Base-by-base conservation (phyloP, 2,113 vertebrate species). In the Seriola quinqueradiata region DNA sequence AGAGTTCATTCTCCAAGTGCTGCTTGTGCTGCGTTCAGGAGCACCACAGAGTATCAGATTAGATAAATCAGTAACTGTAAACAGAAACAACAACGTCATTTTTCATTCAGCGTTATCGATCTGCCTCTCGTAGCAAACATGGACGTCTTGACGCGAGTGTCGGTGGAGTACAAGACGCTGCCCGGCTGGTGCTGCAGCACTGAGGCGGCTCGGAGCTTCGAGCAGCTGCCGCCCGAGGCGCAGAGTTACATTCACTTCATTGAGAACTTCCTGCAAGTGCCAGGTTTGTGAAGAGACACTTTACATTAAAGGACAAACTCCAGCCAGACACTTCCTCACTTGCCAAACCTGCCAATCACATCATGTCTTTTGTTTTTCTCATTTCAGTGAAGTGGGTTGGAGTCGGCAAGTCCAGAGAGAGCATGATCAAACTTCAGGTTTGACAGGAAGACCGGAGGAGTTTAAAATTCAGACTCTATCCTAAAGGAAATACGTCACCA, bases 381-480 rank as follows among this genome's bases (percentile, higher is more conserved):
- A 23, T 93, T 95, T 69, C 88, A 96, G 95, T 96, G 79, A 96
- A 96, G 89, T 96, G 95, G 95, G 94, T 96, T 2, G 95, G 95
- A 76, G 95, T 96, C 28, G 95, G 95, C 60, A 96, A 96, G 88
- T 95, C 94, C 82, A 91, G 95, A 40, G 95, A 96, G 88, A 93
- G 94, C 92, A 95, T 96, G 76, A 89, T 96, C 85, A 96, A 95
- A 86, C 70, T 79, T 59, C 61, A 83, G 79, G 83, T 89, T 61
- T 65, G 50, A 58, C 76, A 46, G 28, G 48, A 63, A 60, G n/a
- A 79, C 19, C 69, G 55, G 57, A 84, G 67, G 70, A 60, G 70
- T 83, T 83, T 16, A 81, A 75, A 76, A 84, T 80, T 64, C 64
- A 76, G 58, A 72, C 63, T 82, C 59, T 74, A n/a, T 73, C 34